These are phyloP conservation scores for Zaprionus vittiger DNA, from an alignment of 1,140 invertebrate species.

Conservation along the genomic window DNA sequence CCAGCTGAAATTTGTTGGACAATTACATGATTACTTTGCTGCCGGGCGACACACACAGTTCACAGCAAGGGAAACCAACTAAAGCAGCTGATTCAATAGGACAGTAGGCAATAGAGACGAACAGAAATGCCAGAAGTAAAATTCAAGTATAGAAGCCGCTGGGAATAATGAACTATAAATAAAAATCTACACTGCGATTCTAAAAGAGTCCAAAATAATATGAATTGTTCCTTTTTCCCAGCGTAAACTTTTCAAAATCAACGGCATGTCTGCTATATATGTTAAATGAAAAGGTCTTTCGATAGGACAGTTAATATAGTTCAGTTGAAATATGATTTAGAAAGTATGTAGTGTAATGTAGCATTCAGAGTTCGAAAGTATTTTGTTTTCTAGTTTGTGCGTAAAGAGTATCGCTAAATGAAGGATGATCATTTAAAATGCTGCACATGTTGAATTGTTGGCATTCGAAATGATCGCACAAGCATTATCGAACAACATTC, in stretches of 20 bases:
- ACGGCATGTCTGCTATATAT: slow-evolving; percentile 33
- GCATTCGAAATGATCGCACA: slow-evolving; percentile 37
- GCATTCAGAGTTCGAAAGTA: slow-evolving; percentile 61
- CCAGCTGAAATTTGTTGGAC: slow-evolving; percentile 86
- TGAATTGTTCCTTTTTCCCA: background rate
- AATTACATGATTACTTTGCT: slow-evolving; percentile 7
- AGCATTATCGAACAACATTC: slow-evolving; percentile 64
- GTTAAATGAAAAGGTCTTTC: slow-evolving; percentile 7
- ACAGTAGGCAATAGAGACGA: slow-evolving; percentile 22
- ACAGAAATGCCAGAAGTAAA: slow-evolving; percentile 25
- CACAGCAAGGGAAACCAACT: slow-evolving; percentile 39
- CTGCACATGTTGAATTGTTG: background rate
- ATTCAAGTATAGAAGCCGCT: no score
- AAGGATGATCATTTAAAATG: slow-evolving; percentile 46
- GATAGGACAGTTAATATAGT: slow-evolving; percentile 20
- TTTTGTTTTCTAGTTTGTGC: slow-evolving; percentile 22
- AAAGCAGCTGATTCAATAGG: slow-evolving; percentile 31
- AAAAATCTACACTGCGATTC: background rate
- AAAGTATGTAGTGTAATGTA: slow-evolving; percentile 78
- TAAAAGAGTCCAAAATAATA: background rate
- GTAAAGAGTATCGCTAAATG: slow-evolving; percentile 52
- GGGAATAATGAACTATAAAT: background rate
- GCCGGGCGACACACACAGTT: no score
- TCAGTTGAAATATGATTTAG: slow-evolving; percentile 51
- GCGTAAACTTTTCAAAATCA: background rate